Evolutionary conservation across 2,888 invertebrate genomes (phyloP), one percentile per base, ranked within the genome.

Genomic region (Apotomis betuletana): DNA sequence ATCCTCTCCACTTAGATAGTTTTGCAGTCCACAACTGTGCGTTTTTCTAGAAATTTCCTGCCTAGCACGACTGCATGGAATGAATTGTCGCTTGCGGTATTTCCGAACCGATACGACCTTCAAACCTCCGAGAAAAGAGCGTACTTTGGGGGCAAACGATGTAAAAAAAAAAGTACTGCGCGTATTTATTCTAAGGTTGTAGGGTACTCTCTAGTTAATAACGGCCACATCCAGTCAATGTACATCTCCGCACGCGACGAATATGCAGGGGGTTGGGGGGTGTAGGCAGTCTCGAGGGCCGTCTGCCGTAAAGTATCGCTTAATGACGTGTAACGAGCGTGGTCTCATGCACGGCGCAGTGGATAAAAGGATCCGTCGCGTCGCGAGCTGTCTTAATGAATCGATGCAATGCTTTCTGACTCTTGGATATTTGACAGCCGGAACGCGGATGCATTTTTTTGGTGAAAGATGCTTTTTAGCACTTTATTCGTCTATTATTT

Each of bases 281-380:
- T 80, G 87, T 81, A 86, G 87, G 87, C 87, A 87, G 92, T 92
- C 92, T 92, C 92, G 89, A 93, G 92, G 85, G 89, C 91, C 92
- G 92, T 93, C 92, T 93, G 91, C 91, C 85, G 90, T 90, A 92
- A 91, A 93, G 92, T 92, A 93, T 93, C 91, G 92, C 91, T 91
- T 93, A 93, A 93, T 92, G 92, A 93, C 91, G 91, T 91, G 92
- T 91, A 92, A 92, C 92, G 91, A 92, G 91, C 88, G 82, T 84
- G 87, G 88, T 88, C 88, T 85, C 86, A 71, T 64, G 63, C 67
- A 61, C 54, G 69, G 59, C 51, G 60, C 69, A 65, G 15, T n/a
- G 68, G 55, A 73, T 68, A 69, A 73, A 73, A 73, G 73, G 69
- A 69, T 64, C 60, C 64, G 61, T 55, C 44, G 46, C 64, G 61